phyloP scores from a whole-genome alignment of 2,888 invertebrate genomes.

The Beris chalybata region DNA sequence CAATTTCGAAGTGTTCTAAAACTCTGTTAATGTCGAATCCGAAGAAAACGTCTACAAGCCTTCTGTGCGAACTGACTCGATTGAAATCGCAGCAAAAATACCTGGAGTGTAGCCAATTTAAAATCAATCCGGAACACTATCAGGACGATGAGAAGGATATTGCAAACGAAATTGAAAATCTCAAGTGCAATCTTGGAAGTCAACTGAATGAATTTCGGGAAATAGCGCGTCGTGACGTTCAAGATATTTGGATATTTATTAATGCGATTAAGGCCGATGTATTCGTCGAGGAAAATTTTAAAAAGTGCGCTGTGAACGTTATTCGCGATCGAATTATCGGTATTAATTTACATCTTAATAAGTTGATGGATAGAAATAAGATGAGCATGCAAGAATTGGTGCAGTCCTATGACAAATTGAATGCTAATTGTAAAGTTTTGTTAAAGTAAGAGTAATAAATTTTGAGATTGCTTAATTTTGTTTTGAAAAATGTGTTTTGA shows the following conservation, averaged over 20 bases:
- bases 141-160: conserved; percentile 35
- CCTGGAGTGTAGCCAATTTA: conserved; percentile 53
- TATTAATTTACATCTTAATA: conserved; percentile 47
- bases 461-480: conserved; percentile 7
- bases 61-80: conserved; percentile 53
- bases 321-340: conserved; percentile 49
- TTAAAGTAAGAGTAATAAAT: conserved; percentile 40
- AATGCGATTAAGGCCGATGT: conserved; percentile 48
- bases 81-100: conserved; percentile 55
- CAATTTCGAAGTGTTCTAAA: not conserved
- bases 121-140: conserved; percentile 49
- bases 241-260: conserved; percentile 50
- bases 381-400: conserved; percentile 43
- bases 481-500: not conserved
- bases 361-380: conserved; percentile 45
- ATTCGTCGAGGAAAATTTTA: conserved; percentile 45
- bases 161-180: conserved; percentile 49
- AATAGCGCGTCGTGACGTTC: conserved; percentile 45
- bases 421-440: conserved; percentile 44
- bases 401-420: conserved; percentile 42
- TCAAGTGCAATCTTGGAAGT: conserved; percentile 45
- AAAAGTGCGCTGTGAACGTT: conserved; percentile 44
- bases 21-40: not conserved
- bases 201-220: conserved; percentile 44
- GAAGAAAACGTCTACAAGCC: conserved; percentile 46